Percentiles rank a stretch among this genome's conserved stretches.
Evolutionary conservation across 2,888 invertebrate genomes (phyloP).

Genomic region (Platycheirus rosarum): DNA sequence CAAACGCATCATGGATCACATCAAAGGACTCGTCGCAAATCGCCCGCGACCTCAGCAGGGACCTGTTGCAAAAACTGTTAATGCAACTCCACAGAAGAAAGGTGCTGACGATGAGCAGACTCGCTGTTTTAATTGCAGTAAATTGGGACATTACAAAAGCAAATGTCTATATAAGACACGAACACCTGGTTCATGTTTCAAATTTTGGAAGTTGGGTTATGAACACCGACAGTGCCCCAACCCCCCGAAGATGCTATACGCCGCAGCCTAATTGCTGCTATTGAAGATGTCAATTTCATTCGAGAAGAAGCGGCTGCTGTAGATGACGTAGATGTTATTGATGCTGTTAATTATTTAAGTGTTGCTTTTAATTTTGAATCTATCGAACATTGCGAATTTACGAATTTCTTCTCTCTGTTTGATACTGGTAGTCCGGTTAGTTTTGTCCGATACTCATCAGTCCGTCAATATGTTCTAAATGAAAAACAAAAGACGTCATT

Average conservation of each 20-base stretch:
- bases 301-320: not conserved
- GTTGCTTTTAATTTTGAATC: slow-evolving; percentile 26
- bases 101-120: not conserved
- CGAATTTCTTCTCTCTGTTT: slow-evolving; percentile 27
- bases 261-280: slow-evolving; percentile 21
- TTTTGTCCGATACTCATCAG: slow-evolving; percentile 12
- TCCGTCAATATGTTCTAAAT: not conserved
- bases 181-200: not conserved
- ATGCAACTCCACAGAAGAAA: not conserved
- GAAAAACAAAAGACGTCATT: slow-evolving; percentile 13
- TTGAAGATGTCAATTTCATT: not conserved
- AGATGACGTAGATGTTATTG: not conserved
- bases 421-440: slow-evolving; percentile 36
- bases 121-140: slow-evolving; percentile 26
- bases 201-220: slow-evolving; percentile 18
- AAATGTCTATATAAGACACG: not conserved
- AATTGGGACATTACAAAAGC: slow-evolving; percentile 5
- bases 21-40: slow-evolving; percentile 1
- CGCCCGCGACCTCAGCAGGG: slow-evolving; percentile 4
- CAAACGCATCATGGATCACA: slow-evolving; percentile 25
- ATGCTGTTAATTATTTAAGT: slow-evolving; percentile 21
- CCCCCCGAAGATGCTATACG: slow-evolving; percentile 24
- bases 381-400: slow-evolving; percentile 15
- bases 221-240: slow-evolving; percentile 28
- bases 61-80: not conserved